These are phyloP conservation scores for Cheilosia grossa DNA, from an alignment of 2,888 invertebrate genomes.

Conservation along the genomic window DNA sequence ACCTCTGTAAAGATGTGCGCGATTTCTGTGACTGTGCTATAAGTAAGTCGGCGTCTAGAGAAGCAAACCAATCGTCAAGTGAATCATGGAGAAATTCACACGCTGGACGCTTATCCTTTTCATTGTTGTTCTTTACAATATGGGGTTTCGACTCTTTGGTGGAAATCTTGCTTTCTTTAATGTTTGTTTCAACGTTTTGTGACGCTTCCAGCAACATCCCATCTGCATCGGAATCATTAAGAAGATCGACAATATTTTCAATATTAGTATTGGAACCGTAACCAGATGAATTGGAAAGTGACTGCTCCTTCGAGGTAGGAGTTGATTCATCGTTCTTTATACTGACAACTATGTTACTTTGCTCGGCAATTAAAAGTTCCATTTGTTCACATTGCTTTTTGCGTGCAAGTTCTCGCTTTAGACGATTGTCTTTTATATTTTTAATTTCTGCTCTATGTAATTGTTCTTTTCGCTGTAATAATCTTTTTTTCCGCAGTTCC, in stretches of 20 bases:
- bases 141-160: slow-evolving; percentile 16
- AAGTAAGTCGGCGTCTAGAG: slow-evolving; percentile 79
- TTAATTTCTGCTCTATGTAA: slow-evolving; percentile 76
- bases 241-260: slow-evolving; percentile 36
- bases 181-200: slow-evolving; percentile 79
- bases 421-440: slow-evolving; percentile 52
- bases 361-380: slow-evolving; percentile 46
- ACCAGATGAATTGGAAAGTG: slow-evolving; percentile 45
- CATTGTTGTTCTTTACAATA: slow-evolving; percentile 51
- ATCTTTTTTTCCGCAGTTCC: slow-evolving; percentile 79
- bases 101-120: slow-evolving; percentile 35
- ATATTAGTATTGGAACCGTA: slow-evolving; percentile 56
- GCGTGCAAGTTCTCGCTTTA: slow-evolving; percentile 35
- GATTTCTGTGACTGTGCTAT: slow-evolving; percentile 78
- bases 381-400: slow-evolving; percentile 58
- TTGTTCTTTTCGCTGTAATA: slow-evolving; percentile 78
- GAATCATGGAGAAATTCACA: slow-evolving; percentile 77
- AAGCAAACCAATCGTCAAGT: slow-evolving; percentile 80
- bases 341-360: neutral
- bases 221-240: slow-evolving; percentile 80
- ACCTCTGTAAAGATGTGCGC: slow-evolving; percentile 79
- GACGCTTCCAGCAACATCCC: slow-evolving; percentile 79
- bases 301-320: neutral
- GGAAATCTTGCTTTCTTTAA: slow-evolving; percentile 26
- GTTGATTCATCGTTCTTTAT: slow-evolving; percentile 3